Evolutionary conservation across 2,888 invertebrate species (phyloP), one percentile per base, ranked within the genome.

Genomic region (Tachina lurida): DNA sequence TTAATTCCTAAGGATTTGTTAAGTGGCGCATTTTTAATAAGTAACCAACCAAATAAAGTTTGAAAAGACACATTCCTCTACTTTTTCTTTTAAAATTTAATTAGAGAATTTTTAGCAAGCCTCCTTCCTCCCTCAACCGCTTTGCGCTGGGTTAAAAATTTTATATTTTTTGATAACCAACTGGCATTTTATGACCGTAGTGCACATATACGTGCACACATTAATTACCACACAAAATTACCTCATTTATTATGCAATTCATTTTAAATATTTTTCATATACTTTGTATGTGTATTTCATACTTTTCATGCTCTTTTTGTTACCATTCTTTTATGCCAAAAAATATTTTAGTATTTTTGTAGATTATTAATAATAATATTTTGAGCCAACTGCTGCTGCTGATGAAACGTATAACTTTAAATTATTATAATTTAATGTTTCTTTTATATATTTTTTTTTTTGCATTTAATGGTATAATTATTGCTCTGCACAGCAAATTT

Each of bases 201-300:
- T 63, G 47, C 43, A 56, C 22, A 22, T 22, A 3, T 31, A 31
- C 5, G 7, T 31, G 31, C 31, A 31, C 7, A 31, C 70, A 71
- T 84, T 84, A 84, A 84, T 84, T 84, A 80, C 71, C 80, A 80
- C 80, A 80, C 76, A 71, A 76, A 49, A 52, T 84, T 76, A 80
- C 84, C 84, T 84, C 84, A 84, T 84, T 84, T 80, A 71, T 76
- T 80, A 74, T 80, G 76, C 84, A 80, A 80, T 79, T 80, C 60
- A 62, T 71, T 54, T 71, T 17, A 62, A 31, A 45, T 54, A 22
- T 67, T 77, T 62, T 77, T 62, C 43, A 12, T 60, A 43, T 60
- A 58, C 67, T 52, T 60, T 52, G 39, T 77, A 17, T 78, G 62
- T 31, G 3, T 31, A 31, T 31, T 78, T 17, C 58, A 15, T 58